These are phyloP conservation scores for Pelagia noctiluca DNA, from an alignment of 30 jellyfish, hydroid and myxozoan species.

Conservation along the genomic window DNA sequence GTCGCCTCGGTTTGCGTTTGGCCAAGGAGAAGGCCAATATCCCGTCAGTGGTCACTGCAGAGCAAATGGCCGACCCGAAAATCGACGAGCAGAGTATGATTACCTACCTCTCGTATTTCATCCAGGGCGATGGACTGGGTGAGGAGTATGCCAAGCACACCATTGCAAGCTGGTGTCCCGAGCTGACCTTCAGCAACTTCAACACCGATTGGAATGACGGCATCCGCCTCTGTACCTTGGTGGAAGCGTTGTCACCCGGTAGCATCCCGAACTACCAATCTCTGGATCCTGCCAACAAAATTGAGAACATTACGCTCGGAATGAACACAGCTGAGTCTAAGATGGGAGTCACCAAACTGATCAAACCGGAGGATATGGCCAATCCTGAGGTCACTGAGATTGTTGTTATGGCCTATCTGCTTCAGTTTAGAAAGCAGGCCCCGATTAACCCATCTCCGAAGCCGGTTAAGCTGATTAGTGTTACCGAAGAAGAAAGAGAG, in stretches of 20 bases:
- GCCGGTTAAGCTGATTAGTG: neutral
- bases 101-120: constrained; percentile 93
- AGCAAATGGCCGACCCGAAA: constrained; percentile 85
- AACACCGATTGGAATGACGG: constrained; percentile 99
- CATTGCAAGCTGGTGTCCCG: constrained; percentile 73
- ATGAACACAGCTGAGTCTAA: constrained; percentile 86
- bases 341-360: constrained; percentile 75
- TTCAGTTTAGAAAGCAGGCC: constrained; percentile 78
- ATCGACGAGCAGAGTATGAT: constrained; percentile 98
- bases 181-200: constrained; percentile 72
- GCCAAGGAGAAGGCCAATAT: constrained; percentile 87
- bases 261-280: constrained; percentile 36
- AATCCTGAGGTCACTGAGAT: constrained; percentile 94
- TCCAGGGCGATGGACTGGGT: constrained; percentile 94
- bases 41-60: constrained; percentile 87
- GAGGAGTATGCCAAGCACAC: constrained; percentile 75
- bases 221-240: constrained; percentile 87
- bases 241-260: constrained; percentile 84
- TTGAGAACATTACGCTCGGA: constrained; percentile 77
- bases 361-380: constrained; percentile 90
- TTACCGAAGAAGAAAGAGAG: constrained; percentile 37
- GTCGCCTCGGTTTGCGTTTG: constrained; percentile 75
- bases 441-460: neutral
- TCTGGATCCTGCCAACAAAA: constrained; percentile 56
- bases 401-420: constrained; percentile 92